Conservation (phyloP, 2,888 invertebrate species). For the Mallateleia sp. region DNA sequence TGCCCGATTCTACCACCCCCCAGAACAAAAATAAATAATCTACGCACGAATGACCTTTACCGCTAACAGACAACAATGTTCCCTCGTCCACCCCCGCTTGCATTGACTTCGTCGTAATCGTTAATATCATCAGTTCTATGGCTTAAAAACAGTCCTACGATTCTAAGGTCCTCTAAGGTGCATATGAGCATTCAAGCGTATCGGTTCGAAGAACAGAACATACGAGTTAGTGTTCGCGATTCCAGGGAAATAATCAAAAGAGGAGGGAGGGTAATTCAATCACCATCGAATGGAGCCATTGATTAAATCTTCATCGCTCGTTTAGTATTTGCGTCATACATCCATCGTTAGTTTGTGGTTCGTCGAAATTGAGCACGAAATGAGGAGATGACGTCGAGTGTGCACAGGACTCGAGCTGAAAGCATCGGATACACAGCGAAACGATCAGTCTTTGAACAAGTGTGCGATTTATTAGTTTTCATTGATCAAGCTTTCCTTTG, state of each 20-base stretch:
- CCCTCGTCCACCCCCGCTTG: conserved; percentile 57
- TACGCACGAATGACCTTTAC: neutral
- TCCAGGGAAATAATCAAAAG: no score
- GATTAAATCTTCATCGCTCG: no score
- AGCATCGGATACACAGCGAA: conserved; percentile 38
- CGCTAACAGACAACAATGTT: neutral
- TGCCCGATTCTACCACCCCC: no score
- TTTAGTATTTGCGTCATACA: no score
- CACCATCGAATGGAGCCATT: no score
- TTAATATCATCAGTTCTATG: conserved; percentile 87
- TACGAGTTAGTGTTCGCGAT: no score
- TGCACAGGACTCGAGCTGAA: conserved; percentile 52
- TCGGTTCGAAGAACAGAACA: no score
- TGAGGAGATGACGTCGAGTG: conserved; percentile 37
- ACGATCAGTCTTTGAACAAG: conserved; percentile 73
- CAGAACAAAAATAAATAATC: neutral
- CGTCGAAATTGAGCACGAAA: conserved; percentile 53
- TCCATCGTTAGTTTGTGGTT: conserved; percentile 44
- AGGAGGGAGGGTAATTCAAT: no score
- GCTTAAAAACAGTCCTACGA: conserved; percentile 87
- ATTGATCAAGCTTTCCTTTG: neutral
- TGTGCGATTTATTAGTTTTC: conserved; percentile 58
- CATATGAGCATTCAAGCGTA: no score
- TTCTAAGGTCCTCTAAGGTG: no score
- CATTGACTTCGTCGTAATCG: conserved; percentile 80